These are phyloP conservation scores for Psittacula echo DNA, from an alignment of 2,797 vertebrate genomes.

Conservation along the genomic window DNA sequence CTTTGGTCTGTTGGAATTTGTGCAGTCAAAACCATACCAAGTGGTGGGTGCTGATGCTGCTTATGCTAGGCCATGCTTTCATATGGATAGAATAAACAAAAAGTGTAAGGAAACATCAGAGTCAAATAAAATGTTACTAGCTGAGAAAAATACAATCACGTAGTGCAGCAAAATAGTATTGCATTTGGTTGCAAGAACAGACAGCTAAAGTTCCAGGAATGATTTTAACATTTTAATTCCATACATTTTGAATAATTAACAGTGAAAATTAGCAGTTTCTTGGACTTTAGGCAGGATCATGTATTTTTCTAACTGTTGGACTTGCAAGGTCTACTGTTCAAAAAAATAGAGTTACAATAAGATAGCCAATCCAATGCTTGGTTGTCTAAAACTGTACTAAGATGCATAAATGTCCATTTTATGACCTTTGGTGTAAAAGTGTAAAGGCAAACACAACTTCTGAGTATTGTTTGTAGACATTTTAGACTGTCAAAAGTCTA, in stretches of 20 bases:
- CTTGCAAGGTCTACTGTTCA: background rate
- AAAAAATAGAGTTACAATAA: background rate
- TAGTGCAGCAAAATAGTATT: background rate
- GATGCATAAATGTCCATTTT: background rate
- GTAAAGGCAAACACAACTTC: background rate
- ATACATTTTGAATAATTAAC: background rate
- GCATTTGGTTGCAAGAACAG: background rate
- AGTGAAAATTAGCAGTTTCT: background rate
- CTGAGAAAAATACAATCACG: background rate
- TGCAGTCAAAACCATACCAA: background rate
- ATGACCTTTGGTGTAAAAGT: background rate
- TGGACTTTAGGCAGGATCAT: background rate
- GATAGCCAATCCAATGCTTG: background rate
- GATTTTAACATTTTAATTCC: constrained; percentile 16
- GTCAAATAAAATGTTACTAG: background rate
- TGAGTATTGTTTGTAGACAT: background rate
- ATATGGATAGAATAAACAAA: background rate
- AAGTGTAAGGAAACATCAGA: background rate
- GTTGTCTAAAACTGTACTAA: background rate
- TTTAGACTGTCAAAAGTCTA: background rate
- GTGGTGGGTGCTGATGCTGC: background rate
- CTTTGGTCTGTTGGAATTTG: background rate
- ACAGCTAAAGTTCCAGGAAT: background rate
- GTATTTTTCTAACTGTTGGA: background rate
- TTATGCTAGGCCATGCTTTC: background rate